Evolutionary conservation across 2,113 vertebrate genomes (phyloP).

Genomic region (Cephalophus harveyi): DNA sequence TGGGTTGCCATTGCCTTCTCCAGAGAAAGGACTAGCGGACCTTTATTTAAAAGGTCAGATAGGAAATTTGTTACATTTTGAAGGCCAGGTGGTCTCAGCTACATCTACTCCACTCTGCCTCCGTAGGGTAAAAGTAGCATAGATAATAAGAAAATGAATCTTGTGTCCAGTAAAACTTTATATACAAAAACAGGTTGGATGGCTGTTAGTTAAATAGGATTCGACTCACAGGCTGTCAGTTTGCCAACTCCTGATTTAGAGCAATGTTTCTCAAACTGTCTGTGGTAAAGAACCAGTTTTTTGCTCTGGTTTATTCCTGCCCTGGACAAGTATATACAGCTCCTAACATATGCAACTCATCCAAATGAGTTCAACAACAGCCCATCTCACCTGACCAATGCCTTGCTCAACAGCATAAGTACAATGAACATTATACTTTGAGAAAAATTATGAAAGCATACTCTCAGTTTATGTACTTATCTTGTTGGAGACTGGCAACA

Average conservation of each 20-base stretch:
- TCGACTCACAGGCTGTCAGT: background rate
- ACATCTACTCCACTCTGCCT: background rate
- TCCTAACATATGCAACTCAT: background rate
- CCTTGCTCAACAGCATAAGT: background rate
- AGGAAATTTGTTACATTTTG: background rate
- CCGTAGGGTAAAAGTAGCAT: background rate
- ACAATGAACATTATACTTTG: background rate
- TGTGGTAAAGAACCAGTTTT: background rate
- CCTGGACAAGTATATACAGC: background rate
- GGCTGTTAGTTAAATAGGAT: background rate
- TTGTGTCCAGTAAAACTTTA: background rate
- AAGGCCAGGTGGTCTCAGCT: background rate
- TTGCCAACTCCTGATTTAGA: background rate
- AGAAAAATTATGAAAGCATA: background rate
- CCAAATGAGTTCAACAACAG: background rate
- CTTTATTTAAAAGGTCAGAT: background rate
- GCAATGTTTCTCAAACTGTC: background rate
- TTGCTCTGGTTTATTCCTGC: background rate
- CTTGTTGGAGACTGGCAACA: background rate
- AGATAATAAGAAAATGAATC: background rate
- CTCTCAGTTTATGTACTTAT: background rate
- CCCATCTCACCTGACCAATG: background rate
- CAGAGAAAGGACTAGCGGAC: background rate
- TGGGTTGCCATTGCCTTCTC: too few species aligned
- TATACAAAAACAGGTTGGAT: background rate